Base-by-base conservation (phyloP, 2,888 invertebrate genomes). In the Cataglyphis rosenhaueri region DNA sequence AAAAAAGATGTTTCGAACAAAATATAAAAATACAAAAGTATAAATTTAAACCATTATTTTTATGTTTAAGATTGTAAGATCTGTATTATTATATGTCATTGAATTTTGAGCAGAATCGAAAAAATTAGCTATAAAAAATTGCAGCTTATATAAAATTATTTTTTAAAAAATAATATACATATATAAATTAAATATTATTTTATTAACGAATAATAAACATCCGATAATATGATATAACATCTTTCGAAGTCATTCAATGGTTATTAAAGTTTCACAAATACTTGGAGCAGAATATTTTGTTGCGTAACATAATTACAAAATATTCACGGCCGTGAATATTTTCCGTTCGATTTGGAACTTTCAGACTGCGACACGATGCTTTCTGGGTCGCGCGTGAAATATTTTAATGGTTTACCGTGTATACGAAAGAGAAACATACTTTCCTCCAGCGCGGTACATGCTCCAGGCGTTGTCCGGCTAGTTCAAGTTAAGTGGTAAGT, bases 401-500 rank as follows among this genome's bases (percentile, higher is more conserved):
- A 85, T 87, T 85, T 82, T 84, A 88, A 84, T 70, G 84, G 79
- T 25, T 35, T 59, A 76, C 55, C 52, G 82, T 79, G 81, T 82
- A 65, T 73, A 84, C 73, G 62, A 87, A 88, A 87, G 78, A 52
- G 38, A 71, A 18, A 70, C 64, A 84, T 75, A 81, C 73, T 83
- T 87, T 83, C 55, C 75, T 66, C 66, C 25, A 59, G 18, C 74
- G 18, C 74, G 68, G 48, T 79, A 82, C 73, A 82, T 41, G 75
- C 35, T 55, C 59, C 74, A 70, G 75, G 84, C 85, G 83, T 78
- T 71, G 86, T 86, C 86, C 88, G 70, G 83, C 83, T 87, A 83
- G 79, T 79, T 78, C 86, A 64, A 79, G 85, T 87, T 89, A 91
- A 91, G 91, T 91, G 87, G 87, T 86, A 91, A 92, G 89, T 92